Base-by-base conservation (phyloP, 2,113 vertebrate species). In the Bostrychus sinensis region DNA sequence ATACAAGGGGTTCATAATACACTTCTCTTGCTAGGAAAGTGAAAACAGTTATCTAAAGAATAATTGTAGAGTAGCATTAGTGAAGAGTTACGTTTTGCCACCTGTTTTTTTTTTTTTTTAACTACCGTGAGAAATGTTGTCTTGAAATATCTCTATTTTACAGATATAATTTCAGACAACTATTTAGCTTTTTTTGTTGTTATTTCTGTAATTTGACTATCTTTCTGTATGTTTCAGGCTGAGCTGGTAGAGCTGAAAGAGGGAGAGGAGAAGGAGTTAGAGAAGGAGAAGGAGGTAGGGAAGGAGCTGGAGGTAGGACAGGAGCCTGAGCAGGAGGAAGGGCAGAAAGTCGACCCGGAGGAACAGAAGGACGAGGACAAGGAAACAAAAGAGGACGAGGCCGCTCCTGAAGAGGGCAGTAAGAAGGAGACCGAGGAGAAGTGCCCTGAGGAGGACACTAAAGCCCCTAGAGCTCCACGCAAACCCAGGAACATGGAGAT, bases 401-500 rank as follows among this genome's bases (percentile, higher is more conserved):
- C 74, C 37, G 89, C 83, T n/a, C 77, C 54, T 0, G 91, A 88
- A 26, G 75, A 48, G 65, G 88, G 9, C 0, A 84, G 70, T 62
- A 82, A 85, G 28, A 64, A 4, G n/a, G 93, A 93, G 37, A 72
- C 82, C 42, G 75, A 84, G 0, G 91, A 92, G 56, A 75, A 75
- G 64, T 90, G 85, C 34, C 62, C 84, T 5, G 92, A 93, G 56
- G 90, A 93, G 72, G 94, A 95, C 42, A 68, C 78, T 46, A 94
- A 94, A 76, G 66, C 84, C 19, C 91, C 89, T 59, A 95, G 89
- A 85, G 78, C 87, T 23, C 70, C 87, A 25, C 95, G 90, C 45
- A 92, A 90, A 69, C 92, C 93, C 63, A 94, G 89, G 80, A 95
- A 89, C 86, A 94, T 99, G 94, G 92, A 94, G 80, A 95, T 96